A percentile compares a stretch with the other conserved stretches of the same genome.
Evolutionary conservation across 64 coral and sea anemone genomes (phyloP).

Genomic region (Montipora foliosa): DNA sequence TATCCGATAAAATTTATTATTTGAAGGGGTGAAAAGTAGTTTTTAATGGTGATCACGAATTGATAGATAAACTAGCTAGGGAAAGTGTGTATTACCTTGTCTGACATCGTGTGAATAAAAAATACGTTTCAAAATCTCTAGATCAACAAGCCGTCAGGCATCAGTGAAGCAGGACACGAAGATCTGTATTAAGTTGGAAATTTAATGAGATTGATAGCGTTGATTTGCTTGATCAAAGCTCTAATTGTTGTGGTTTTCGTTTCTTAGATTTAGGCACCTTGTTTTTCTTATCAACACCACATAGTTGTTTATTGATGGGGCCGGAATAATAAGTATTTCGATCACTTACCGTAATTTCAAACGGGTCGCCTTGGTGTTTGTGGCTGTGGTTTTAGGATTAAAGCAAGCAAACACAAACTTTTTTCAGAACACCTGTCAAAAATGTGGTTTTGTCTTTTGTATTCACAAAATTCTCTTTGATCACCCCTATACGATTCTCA

Average conservation of each 20-base stretch:
- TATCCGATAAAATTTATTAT: neutral
- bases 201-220: no score
- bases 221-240: neutral
- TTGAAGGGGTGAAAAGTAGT: neutral
- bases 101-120: neutral
- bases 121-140: neutral
- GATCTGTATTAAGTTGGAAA: no score
- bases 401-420: neutral
- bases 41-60: neutral
- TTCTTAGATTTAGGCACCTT: neutral
- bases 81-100: neutral
- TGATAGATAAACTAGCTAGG: neutral
- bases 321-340: neutral
- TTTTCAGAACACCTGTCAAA: neutral
- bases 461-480: neutral
- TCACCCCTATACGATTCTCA: neutral
- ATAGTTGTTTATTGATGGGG: neutral
- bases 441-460: neutral
- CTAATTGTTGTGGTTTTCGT: conserved; percentile 14
- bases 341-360: neutral
- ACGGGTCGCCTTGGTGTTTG: neutral
- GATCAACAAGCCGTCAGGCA: neutral
- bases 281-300: conserved; percentile 5
- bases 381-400: neutral
- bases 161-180: no score